Percentiles rank a stretch among this genome's conserved stretches.
phyloP scores from a whole-genome alignment of 2,113 vertebrate genomes.

The Notechis scutatus region DNA sequence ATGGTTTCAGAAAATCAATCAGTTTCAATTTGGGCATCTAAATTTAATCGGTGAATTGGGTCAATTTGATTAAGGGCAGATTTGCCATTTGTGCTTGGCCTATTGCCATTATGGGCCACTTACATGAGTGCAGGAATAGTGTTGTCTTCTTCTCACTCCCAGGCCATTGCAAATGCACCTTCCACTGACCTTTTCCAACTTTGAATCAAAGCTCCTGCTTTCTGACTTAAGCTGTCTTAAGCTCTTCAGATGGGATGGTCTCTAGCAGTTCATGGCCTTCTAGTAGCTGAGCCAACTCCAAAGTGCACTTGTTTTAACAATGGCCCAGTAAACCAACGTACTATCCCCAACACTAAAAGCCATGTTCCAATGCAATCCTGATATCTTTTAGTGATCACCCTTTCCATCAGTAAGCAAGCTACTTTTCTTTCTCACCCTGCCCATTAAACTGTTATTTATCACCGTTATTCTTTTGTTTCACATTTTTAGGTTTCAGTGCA shows the following conservation, averaged over 20 bases:
- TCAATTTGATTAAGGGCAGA: neutral
- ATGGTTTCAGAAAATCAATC: neutral
- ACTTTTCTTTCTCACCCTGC: neutral
- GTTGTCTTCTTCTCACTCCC: neutral
- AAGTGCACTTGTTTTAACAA: neutral
- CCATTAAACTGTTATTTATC: neutral
- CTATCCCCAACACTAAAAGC: neutral
- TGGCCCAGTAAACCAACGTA: neutral
- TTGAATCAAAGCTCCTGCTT: neutral
- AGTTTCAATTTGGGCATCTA: neutral
- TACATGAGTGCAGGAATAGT: neutral
- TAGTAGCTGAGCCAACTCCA: neutral
- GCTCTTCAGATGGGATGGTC: neutral
- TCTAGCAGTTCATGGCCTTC: neutral
- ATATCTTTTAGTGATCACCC: neutral
- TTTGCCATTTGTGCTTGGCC: neutral
- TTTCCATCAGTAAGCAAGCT: neutral
- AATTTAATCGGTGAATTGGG: neutral
- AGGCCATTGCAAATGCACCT: neutral
- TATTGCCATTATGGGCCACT: neutral
- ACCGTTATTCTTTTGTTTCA: neutral
- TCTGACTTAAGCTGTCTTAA: neutral
- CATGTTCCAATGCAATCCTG: neutral
- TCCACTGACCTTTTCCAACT: neutral
- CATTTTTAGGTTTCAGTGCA: neutral